Evolutionary conservation across 2,113 vertebrate species (phyloP), one percentile per base, ranked within the genome.

Genomic region (Pterocles gutturalis): DNA sequence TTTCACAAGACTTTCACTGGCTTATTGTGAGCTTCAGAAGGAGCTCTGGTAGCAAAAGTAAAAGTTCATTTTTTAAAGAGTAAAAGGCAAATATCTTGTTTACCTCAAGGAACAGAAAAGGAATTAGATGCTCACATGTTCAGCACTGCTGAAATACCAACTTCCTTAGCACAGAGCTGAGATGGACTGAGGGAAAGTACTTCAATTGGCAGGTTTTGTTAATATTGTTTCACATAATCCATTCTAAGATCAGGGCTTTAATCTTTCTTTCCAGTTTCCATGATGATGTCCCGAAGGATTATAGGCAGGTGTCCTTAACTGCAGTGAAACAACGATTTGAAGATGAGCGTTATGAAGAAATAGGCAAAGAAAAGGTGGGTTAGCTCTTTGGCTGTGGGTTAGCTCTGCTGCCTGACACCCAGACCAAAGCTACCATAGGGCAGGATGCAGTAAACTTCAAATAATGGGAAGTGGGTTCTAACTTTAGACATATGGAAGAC

Each of bases 301-400:
- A 99, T 58, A 98, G 99, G 88, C 99, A 99, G 11, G 98, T 99
- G 43, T 99, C 99, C 58, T 98, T 99, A 60, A 99, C 98, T 0
- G 99, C 99, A 3, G 99, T 99, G 15, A 99, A 99, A 81, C 99
- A 99, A 80, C 98, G 99, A 46, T 99, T 99, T 90, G 99, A 99
- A 95, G 99, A 99, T 53, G 98, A 99, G 34, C 96, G 97, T 43
- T 99, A 99, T 13, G 98, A 98, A 38, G 98, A 99, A 79, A 99
- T 99, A 96, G 99, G 99, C 90, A 99, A 98, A 93, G 99, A 99
- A 41, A 97, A 98, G 98, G 99, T 99, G 81, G 31, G 93, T 75
- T 72, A 84, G 28, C 26, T 65, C 25, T 31, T 38, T 19, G 8
- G 31, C 34, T 36, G 99, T 99, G 81, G 31, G 93, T 72, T 72